Percentiles rank a stretch among this genome's conserved stretches.
Evolutionary conservation across 2,888 invertebrate genomes (phyloP).

Genomic region (Oxystoma pomonae): DNA sequence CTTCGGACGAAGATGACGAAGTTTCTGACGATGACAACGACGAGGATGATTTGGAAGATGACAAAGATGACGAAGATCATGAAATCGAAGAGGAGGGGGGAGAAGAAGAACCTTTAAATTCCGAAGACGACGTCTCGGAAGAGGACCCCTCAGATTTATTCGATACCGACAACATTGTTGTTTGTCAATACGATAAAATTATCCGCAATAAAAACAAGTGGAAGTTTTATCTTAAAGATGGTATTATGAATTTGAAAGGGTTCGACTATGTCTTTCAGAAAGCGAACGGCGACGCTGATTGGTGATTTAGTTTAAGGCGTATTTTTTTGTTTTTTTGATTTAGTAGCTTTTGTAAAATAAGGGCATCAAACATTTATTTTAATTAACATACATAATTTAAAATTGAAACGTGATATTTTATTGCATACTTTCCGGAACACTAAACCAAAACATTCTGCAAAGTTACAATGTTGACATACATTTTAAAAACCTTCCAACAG

Average conservation of each 20-base stretch:
- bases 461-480: too few relatives aligned
- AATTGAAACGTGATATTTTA: too few relatives aligned
- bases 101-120: constrained; percentile 79
- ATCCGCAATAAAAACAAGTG: constrained; percentile 93
- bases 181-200: constrained; percentile 99
- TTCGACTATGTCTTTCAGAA: constrained; percentile 99
- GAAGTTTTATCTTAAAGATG: constrained; percentile 99
- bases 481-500: too few relatives aligned
- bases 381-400: too few relatives aligned
- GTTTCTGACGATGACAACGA: constrained; percentile 60
- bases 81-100: constrained; percentile 47
- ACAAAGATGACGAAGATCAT: constrained; percentile 57
- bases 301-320: constrained; percentile 56
- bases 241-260: constrained; percentile 98
- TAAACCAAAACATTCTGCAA: too few relatives aligned
- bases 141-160: constrained; percentile 93
- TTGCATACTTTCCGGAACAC: too few relatives aligned
- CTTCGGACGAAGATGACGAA: constrained; percentile 75
- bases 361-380: neutral
- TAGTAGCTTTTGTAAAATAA: neutral
- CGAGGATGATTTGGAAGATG: constrained; percentile 62
- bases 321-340: neutral
- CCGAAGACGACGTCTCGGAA: constrained; percentile 96
- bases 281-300: constrained; percentile 98
- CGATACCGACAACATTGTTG: constrained; percentile 98